phyloP scores from a whole-genome alignment of 1,140 invertebrate species.

The Ctenoplectra terminalis region DNA sequence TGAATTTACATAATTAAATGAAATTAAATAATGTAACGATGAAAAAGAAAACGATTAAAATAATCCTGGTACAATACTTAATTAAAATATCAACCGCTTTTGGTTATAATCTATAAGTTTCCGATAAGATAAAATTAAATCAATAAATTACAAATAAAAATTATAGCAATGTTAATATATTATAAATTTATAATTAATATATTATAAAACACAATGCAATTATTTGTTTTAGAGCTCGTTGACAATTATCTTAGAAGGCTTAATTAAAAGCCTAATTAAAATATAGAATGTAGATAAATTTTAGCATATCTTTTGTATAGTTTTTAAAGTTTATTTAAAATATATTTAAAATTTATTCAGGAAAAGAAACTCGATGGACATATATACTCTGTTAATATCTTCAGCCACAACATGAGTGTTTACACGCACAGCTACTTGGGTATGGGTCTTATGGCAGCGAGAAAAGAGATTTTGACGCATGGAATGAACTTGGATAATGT shows the following conservation, averaged over 20 bases:
- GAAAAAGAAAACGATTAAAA: neutral
- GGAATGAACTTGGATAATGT: slow-evolving; percentile 79
- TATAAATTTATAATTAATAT: neutral
- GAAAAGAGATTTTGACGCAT: slow-evolving; percentile 89
- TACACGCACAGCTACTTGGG: slow-evolving; percentile 95
- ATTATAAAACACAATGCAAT: too few species aligned
- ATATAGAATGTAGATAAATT: neutral
- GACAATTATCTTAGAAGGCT: too few species aligned
- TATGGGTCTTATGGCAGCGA: slow-evolving; percentile 93
- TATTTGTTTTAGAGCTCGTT: too few species aligned
- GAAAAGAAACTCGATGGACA: slow-evolving; percentile 80
- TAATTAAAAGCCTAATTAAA: too few species aligned
- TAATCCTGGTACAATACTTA: neutral
- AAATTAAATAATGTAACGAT: too few species aligned
- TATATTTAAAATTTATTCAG: slow-evolving; percentile 79
- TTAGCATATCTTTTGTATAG: too few species aligned
- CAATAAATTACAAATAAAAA: neutral
- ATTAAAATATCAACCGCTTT: neutral
- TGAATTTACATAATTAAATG: too few species aligned
- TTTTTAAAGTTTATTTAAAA: too few species aligned
- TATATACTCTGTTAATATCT: slow-evolving; percentile 83
- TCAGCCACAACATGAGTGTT: slow-evolving; percentile 88
- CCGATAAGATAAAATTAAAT: neutral
- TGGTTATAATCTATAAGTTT: neutral
- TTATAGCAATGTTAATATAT: neutral